Percentiles rank a stretch among this genome's conserved stretches.
Evolutionary conservation across 2,888 invertebrate genomes (phyloP).

Genomic region (Drosophila engyochracea): DNA sequence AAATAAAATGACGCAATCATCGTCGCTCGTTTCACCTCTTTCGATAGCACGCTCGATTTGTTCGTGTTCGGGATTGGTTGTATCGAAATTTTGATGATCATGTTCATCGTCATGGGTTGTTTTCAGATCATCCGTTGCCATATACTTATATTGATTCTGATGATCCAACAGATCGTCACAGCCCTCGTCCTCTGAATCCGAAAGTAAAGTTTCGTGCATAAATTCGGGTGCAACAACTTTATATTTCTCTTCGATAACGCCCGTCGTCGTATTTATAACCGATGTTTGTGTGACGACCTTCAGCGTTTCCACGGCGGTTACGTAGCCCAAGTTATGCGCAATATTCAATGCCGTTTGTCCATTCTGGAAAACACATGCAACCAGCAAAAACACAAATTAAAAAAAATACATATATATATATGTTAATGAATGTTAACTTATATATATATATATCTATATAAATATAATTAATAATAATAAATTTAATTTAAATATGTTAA

Average conservation of each 20-base stretch:
- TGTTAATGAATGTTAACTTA: too few species aligned
- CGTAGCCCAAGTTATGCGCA: slow-evolving; percentile 98
- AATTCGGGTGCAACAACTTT: slow-evolving; percentile 98
- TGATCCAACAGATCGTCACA: slow-evolving; percentile 88
- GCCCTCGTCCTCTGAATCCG: slow-evolving; percentile 99
- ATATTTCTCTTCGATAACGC: slow-evolving; percentile 94
- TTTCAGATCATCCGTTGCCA: slow-evolving; percentile 93
- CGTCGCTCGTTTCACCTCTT: slow-evolving; percentile 43
- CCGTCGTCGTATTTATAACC: slow-evolving; percentile 87
- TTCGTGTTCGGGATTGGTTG: slow-evolving; percentile 87
- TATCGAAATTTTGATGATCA: slow-evolving; percentile 91
- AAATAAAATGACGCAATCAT: not conserved
- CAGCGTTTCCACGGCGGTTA: slow-evolving; percentile 98
- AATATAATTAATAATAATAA: not conserved
- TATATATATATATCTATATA: not conserved
- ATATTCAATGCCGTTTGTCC: slow-evolving; percentile 99
- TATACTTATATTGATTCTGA: slow-evolving; percentile 91
- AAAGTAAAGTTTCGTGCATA: slow-evolving; percentile 99
- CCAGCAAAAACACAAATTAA: not conserved
- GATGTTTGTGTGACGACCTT: slow-evolving; percentile 95
- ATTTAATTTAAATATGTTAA: not conserved
- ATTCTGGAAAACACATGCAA: slow-evolving; percentile 87
- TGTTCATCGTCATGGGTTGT: slow-evolving; percentile 89
- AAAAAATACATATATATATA: not conserved
- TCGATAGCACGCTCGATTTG: slow-evolving; percentile 69